These are phyloP conservation scores for Acanthiza pusilla DNA, from an alignment of 2,797 vertebrate species.

Conservation along the genomic window DNA sequence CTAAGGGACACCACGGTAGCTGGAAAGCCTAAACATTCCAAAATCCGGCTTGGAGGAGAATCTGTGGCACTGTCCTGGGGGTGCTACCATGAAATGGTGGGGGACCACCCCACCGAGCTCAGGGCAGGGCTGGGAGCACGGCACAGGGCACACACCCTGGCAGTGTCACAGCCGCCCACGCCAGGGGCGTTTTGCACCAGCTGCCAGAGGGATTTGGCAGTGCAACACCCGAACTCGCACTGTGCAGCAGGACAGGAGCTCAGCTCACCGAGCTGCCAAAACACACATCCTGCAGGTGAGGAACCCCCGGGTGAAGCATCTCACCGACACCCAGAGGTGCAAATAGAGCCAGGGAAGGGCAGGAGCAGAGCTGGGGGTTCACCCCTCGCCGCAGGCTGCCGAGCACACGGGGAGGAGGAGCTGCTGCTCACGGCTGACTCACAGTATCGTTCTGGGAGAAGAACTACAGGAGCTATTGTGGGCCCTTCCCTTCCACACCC, in stretches of 20 bases:
- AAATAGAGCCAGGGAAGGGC: not conserved
- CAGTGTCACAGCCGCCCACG: not conserved
- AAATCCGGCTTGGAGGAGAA: not conserved
- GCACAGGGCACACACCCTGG: not conserved
- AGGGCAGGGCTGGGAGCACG: accelerated
- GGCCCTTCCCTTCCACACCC: conserved; percentile 55
- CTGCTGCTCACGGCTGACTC: conserved; percentile 20
- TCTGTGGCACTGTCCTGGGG: accelerated
- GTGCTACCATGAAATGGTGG: accelerated
- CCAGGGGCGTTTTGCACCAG: not conserved
- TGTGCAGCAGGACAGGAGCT: not conserved
- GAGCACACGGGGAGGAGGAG: not conserved
- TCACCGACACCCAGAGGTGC: not conserved
- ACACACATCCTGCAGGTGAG: not conserved
- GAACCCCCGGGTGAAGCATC: not conserved
- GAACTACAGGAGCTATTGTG: not conserved
- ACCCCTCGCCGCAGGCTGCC: not conserved
- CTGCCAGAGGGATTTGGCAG: not conserved
- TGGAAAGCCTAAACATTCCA: not conserved
- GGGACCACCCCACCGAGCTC: not conserved
- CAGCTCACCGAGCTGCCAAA: not conserved
- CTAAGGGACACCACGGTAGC: accelerated
- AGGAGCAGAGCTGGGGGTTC: not conserved
- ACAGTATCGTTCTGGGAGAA: conserved; percentile 17
- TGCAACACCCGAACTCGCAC: accelerated